Evolutionary conservation across 2,888 invertebrate genomes (phyloP).

Genomic region (Hermaeophaga mercurialis): DNA sequence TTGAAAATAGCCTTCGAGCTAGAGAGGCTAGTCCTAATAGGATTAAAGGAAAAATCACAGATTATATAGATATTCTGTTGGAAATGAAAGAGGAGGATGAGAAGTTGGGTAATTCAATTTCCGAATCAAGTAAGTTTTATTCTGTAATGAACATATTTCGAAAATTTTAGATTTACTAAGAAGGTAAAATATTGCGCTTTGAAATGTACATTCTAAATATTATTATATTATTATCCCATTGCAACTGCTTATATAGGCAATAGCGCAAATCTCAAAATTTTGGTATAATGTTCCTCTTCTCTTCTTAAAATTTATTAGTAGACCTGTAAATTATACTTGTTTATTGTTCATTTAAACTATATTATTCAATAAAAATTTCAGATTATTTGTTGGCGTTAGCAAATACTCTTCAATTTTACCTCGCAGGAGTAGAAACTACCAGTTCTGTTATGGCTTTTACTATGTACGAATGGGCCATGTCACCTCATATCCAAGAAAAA

Average conservation of each 20-base stretch:
- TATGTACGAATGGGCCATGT: slow-evolving; percentile 61
- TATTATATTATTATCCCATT: no score
- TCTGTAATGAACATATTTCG: no score
- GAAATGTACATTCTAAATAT: no score
- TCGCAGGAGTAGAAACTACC: slow-evolving; percentile 67
- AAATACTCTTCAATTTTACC: slow-evolving; percentile 56
- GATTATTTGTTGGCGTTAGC: slow-evolving; percentile 31
- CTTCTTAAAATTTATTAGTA: not conserved
- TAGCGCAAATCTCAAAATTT: no score
- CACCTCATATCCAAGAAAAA: slow-evolving; percentile 61
- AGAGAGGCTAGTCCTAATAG: slow-evolving; percentile 43
- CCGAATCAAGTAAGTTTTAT: not conserved
- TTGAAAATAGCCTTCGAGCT: slow-evolving; percentile 42
- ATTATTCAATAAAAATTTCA: no score
- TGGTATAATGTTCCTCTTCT: no score
- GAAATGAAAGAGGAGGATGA: slow-evolving; percentile 7
- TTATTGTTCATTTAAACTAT: not conserved
- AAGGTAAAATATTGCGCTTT: no score
- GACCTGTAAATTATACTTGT: no score
- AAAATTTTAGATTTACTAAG: no score
- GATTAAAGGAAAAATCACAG: slow-evolving; percentile 55
- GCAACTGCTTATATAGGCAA: no score
- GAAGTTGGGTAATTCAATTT: not conserved
- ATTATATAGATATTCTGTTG: slow-evolving; percentile 61
- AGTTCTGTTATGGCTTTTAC: slow-evolving; percentile 64